phyloP scores from a whole-genome alignment of 1,140 invertebrate genomes.

The Chrysopa pallens region DNA sequence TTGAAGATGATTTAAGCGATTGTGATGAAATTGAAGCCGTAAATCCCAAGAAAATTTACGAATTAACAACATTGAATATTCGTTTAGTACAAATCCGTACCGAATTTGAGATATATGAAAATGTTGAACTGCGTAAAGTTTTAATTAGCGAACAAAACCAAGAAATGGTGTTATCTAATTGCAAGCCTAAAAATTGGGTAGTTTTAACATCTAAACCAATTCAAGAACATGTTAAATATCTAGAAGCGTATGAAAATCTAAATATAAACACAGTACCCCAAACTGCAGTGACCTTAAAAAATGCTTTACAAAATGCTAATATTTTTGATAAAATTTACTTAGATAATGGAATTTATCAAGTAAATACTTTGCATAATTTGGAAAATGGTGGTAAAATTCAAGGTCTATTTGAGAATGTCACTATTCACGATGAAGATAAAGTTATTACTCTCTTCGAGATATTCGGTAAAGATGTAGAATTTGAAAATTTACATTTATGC shows the following conservation, averaged over 20 bases:
- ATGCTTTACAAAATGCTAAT: constrained; percentile 25
- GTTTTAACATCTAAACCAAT: constrained; percentile 28
- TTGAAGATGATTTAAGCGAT: constrained; percentile 22
- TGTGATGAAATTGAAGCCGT: constrained; percentile 12
- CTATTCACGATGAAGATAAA: not conserved
- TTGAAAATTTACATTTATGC: not conserved
- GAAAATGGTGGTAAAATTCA: constrained; percentile 27
- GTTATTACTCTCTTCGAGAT: not conserved
- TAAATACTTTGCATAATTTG: constrained; percentile 23
- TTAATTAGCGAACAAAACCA: constrained; percentile 14
- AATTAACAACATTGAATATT: constrained; percentile 33
- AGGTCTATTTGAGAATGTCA: not conserved
- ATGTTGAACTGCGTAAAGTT: constrained; percentile 33
- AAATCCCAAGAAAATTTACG: constrained; percentile 18
- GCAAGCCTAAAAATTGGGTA: constrained; percentile 22
- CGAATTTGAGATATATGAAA: constrained; percentile 40
- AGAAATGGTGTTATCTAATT: constrained; percentile 10
- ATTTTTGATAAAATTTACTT: constrained; percentile 24
- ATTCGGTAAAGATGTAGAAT: not conserved
- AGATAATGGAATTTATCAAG: constrained; percentile 23
- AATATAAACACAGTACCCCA: constrained; percentile 20
- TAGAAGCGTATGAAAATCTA: constrained; percentile 22
- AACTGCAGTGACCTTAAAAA: constrained; percentile 21
- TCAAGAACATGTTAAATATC: constrained; percentile 23
- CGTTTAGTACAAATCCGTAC: constrained; percentile 35